Percentiles rank a stretch among this genome's conserved stretches.
These are phyloP conservation scores for Tenebrio molitor DNA, from an alignment of 1,140 invertebrate species.

Conservation along the genomic window DNA sequence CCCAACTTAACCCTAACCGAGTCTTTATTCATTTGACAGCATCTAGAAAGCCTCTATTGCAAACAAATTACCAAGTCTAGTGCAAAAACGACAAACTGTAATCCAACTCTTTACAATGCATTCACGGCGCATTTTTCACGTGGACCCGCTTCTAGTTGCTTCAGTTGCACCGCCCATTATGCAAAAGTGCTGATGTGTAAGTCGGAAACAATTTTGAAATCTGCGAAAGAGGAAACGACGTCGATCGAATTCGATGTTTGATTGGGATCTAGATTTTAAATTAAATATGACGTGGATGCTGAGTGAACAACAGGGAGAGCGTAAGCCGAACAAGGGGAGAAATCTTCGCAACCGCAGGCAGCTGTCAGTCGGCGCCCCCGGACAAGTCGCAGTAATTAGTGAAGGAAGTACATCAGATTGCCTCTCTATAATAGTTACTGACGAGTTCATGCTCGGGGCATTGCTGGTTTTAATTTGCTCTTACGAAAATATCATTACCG, in stretches of 20 bases:
- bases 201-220: neutral
- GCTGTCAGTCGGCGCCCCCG: slow-evolving; percentile 45
- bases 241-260: slow-evolving; percentile 22
- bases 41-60: too few relatives aligned
- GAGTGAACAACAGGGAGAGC: slow-evolving; percentile 33
- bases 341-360: slow-evolving; percentile 44
- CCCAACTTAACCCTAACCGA: neutral
- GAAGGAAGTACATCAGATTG: slow-evolving; percentile 47
- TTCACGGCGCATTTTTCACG: too few relatives aligned
- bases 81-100: too few relatives aligned
- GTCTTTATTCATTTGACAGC: slow-evolving; percentile 15
- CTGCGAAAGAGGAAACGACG: neutral
- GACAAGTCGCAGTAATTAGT: slow-evolving; percentile 46
- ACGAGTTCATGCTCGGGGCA: neutral
- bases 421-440: neutral
- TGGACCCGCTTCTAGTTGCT: too few relatives aligned
- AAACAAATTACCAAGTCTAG: too few relatives aligned
- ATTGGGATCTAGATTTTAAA: slow-evolving; percentile 28
- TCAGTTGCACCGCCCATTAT: neutral
- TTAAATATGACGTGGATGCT: slow-evolving; percentile 30
- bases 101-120: too few relatives aligned
- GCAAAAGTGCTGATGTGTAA: neutral
- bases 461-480: neutral
- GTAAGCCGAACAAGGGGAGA: slow-evolving; percentile 18
- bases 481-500: neutral